A percentile compares a stretch with the other conserved stretches of the same genome.
Conservation (phyloP, 2,113 vertebrate genomes). For the Gallinago media region DNA sequence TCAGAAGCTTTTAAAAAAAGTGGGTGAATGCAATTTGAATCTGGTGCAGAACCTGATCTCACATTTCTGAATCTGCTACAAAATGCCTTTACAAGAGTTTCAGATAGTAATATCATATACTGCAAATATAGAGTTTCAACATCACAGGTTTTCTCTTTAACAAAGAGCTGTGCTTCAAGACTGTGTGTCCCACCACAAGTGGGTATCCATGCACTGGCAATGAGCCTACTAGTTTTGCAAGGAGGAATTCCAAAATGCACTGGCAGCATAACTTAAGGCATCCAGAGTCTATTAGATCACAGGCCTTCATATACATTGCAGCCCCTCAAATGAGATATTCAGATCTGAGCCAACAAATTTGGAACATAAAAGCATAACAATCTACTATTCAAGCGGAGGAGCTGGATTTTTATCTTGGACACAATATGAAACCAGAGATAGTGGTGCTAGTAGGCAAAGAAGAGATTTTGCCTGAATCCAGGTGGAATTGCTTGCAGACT, state of each 20-base stretch:
- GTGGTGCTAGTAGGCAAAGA: not conserved
- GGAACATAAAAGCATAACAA: not conserved
- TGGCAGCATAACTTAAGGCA: not conserved
- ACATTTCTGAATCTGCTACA: not conserved
- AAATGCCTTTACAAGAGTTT: not conserved
- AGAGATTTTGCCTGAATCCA: not conserved
- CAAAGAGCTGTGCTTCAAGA: not conserved
- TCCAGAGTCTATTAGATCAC: not conserved
- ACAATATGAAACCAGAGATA: not conserved
- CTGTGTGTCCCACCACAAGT: accelerated
- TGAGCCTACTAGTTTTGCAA: accelerated
- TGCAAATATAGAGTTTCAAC: not conserved
- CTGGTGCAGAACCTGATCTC: accelerated
- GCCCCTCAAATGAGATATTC: not conserved
- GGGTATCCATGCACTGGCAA: accelerated
- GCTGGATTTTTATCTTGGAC: not conserved
- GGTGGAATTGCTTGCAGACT: not conserved
- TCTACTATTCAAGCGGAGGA: not conserved
- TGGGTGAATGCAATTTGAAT: not conserved
- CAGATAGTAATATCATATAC: not conserved
- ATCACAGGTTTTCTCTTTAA: not conserved
- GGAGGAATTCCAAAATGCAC: not conserved
- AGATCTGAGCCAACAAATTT: not conserved
- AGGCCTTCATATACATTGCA: not conserved
- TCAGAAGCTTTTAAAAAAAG: not conserved